Conservation (phyloP, 1,140 invertebrate genomes). For the Chionoecetes opilio region DNA sequence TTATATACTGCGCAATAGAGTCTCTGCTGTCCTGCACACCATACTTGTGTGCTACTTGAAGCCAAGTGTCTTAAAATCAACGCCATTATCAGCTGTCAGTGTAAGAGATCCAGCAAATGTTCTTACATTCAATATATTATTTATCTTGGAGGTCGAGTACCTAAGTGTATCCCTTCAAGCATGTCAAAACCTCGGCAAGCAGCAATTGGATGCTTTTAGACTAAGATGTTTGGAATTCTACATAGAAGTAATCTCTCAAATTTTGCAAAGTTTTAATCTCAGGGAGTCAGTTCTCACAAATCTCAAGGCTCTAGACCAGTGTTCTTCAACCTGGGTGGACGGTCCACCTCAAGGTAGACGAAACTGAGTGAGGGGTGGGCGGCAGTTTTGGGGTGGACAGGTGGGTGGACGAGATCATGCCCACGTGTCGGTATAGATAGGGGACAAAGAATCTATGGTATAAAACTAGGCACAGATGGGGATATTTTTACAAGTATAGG, state of each 20-base stretch:
- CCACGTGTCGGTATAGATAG: too few species aligned
- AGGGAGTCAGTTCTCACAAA: conserved; percentile 43
- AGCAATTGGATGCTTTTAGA: neutral
- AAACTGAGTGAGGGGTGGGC: too few species aligned
- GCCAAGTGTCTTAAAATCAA: conserved; percentile 16
- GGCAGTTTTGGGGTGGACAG: too few species aligned
- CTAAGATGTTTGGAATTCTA: conserved; percentile 5
- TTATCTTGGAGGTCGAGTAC: conserved; percentile 50
- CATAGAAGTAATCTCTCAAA: neutral
- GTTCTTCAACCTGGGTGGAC: too few species aligned
- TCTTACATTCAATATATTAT: conserved; percentile 6
- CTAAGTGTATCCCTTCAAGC: conserved; percentile 32
- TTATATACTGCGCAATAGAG: neutral
- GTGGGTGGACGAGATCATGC: too few species aligned
- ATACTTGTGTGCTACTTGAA: conserved; percentile 44
- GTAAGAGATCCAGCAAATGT: conserved; percentile 51
- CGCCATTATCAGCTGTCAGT: conserved; percentile 4
- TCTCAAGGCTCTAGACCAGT: too few species aligned
- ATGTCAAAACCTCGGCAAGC: too few species aligned
- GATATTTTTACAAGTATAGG: too few species aligned
- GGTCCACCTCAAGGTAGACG: too few species aligned
- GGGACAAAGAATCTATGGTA: too few species aligned
- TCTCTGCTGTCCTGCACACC: conserved; percentile 45
- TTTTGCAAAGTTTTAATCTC: too few species aligned
- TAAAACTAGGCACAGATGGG: too few species aligned